Percentiles rank a stretch among this genome's conserved stretches.
phyloP scores from a whole-genome alignment of 2,888 invertebrate genomes.

The Diarsia rubi region DNA sequence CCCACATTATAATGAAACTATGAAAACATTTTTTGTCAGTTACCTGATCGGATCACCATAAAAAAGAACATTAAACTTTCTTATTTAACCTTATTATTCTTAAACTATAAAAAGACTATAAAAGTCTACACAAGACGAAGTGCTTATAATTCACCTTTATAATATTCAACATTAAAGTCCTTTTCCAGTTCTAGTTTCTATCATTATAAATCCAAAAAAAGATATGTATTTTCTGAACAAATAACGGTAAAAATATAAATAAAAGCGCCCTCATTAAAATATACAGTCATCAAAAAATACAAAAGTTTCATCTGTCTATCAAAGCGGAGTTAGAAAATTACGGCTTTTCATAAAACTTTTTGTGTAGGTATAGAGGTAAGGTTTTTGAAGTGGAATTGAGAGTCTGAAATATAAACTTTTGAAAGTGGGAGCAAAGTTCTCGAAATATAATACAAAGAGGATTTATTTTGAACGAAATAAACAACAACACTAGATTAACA shows the following conservation, averaged over 20 bases:
- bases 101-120: neutral
- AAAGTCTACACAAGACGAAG: neutral
- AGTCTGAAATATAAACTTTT: conserved; percentile 10
- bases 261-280: conserved; percentile 22
- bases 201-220: neutral
- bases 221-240: neutral
- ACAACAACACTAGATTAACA: neutral
- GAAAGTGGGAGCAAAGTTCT: conserved; percentile 15
- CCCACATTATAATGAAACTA: neutral
- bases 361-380: conserved; percentile 11
- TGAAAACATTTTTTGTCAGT: neutral
- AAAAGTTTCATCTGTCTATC: conserved; percentile 18
- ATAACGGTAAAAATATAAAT: neutral
- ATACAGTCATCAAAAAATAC: conserved; percentile 14
- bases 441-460: conserved; percentile 4
- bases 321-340: conserved; percentile 35
- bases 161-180: conserved; percentile 3
- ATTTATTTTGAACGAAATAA: conserved; percentile 22
- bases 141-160: conserved; percentile 14
- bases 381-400: conserved; percentile 31
- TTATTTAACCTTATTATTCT: neutral
- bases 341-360: conserved; percentile 25
- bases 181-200: neutral
- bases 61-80: conserved; percentile 8
- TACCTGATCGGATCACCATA: conserved; percentile 1